These are phyloP conservation scores for Branchipolynoe longqiensis DNA, from an alignment of 2,888 invertebrate species.

Conservation along the genomic window DNA sequence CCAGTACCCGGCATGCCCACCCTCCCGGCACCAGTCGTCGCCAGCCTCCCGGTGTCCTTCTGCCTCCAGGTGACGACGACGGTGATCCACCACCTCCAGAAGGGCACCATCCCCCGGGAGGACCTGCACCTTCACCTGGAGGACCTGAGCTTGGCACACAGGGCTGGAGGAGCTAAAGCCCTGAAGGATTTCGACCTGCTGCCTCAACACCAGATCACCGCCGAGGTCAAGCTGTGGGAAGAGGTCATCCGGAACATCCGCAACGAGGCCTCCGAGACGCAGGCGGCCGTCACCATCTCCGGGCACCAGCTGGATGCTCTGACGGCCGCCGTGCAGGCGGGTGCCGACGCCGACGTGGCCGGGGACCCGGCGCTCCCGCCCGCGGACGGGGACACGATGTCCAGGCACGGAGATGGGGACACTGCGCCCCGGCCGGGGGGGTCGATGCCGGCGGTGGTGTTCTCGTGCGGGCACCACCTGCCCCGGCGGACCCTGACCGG, in stretches of 20 bases:
- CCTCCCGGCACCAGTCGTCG: neutral
- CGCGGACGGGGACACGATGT: neutral
- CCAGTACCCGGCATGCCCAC: too few relatives aligned
- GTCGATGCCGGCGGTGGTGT: conserved; percentile 69
- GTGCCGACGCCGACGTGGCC: neutral
- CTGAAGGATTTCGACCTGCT: neutral
- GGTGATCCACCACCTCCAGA: neutral
- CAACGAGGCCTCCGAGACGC: conserved; percentile 70
- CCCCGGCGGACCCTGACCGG: conserved; percentile 69
- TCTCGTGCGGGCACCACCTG: conserved; percentile 78
- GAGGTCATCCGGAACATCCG: conserved; percentile 73
- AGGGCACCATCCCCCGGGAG: neutral
- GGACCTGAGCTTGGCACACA: neutral
- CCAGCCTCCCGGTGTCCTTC: neutral
- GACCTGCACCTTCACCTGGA: neutral
- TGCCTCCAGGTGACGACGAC: neutral
- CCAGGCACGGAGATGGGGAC: neutral
- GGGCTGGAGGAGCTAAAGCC: neutral
- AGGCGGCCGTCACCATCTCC: conserved; percentile 72
- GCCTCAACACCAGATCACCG: conserved; percentile 66
- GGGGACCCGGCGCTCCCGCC: neutral
- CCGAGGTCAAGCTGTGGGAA: conserved; percentile 74
- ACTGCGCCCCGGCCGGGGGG: neutral
- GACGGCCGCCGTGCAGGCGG: conserved; percentile 61
- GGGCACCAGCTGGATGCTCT: conserved; percentile 74